Evolutionary conservation across 2,888 invertebrate genomes (phyloP).

Genomic region (Orthosia incerta): DNA sequence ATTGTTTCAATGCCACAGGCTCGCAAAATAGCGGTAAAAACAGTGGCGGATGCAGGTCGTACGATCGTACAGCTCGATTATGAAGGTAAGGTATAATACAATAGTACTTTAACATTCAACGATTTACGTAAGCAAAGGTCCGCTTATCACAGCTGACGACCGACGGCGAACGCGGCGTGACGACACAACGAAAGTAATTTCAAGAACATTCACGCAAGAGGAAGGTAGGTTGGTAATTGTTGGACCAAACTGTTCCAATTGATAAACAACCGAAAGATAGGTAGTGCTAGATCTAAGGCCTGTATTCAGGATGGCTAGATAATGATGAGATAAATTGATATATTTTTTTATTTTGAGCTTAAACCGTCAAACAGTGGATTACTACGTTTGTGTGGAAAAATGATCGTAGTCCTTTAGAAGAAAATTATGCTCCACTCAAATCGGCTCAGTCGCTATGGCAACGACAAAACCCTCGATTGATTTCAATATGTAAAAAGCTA

Average conservation of each 20-base stretch:
- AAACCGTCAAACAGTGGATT: too few relatives aligned
- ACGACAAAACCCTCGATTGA: too few relatives aligned
- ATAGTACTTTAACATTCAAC: constrained; percentile 72
- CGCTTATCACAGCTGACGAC: constrained; percentile 77
- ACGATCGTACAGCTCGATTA: constrained; percentile 37
- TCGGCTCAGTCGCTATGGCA: too few relatives aligned
- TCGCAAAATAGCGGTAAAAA: constrained; percentile 36
- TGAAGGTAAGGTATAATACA: constrained; percentile 65
- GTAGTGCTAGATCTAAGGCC: constrained; percentile 6
- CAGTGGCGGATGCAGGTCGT: constrained; percentile 27
- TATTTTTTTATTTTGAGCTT: too few relatives aligned
- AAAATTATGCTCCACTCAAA: too few relatives aligned
- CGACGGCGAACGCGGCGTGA: constrained; percentile 70
- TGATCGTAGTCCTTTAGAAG: too few relatives aligned
- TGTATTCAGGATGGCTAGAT: too few relatives aligned
- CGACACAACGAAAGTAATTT: constrained; percentile 86
- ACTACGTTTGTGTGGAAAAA: too few relatives aligned
- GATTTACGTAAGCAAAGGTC: constrained; percentile 85
- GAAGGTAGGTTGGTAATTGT: constrained; percentile 40
- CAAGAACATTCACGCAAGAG: constrained; percentile 84
- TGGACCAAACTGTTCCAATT: constrained; percentile 78
- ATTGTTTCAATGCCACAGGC: constrained; percentile 55
- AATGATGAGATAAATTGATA: too few relatives aligned
- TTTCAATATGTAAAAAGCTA: too few relatives aligned
- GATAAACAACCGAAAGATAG: constrained; percentile 69